Conservation (phyloP, 2,113 vertebrate genomes). For the Colossoma macropomum region DNA sequence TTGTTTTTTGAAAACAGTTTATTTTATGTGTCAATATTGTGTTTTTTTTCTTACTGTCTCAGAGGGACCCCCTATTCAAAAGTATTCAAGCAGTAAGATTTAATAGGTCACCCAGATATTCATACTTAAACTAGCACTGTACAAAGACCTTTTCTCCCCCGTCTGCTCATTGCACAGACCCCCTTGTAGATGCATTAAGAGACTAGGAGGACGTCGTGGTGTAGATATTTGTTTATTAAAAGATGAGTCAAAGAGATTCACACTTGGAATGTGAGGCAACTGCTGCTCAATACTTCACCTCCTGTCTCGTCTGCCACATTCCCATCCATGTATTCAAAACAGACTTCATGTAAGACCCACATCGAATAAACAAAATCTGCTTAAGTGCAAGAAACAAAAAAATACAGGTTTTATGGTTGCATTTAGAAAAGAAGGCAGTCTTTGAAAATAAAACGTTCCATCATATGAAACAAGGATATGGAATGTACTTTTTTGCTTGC, state of each 20-base stretch:
- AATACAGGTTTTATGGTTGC: conserved; percentile 79
- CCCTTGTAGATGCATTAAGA: conserved; percentile 65
- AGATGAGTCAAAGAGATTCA: conserved; percentile 83
- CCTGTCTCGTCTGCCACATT: conserved; percentile 76
- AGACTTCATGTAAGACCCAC: conserved; percentile 83
- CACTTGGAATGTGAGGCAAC: conserved; percentile 82
- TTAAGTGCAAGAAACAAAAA: conserved; percentile 85
- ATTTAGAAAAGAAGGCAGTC: conserved; percentile 82
- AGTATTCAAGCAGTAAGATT: too few species aligned
- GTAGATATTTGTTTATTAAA: conserved; percentile 86
- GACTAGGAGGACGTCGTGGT: conserved; percentile 79
- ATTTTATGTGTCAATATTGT: too few species aligned
- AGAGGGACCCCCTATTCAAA: too few species aligned
- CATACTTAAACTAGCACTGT: too few species aligned
- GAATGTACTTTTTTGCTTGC: conserved; percentile 79
- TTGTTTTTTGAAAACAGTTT: not conserved
- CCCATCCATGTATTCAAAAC: conserved; percentile 79
- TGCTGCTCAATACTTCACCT: conserved; percentile 76
- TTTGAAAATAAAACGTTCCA: conserved; percentile 82
- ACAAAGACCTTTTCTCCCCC: too few species aligned
- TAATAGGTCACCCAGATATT: too few species aligned
- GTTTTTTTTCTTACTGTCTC: too few species aligned
- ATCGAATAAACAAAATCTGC: conserved; percentile 84
- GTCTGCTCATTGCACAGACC: not conserved
- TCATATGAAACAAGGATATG: conserved; percentile 83